Evolutionary conservation across 2,113 vertebrate genomes (phyloP).

Genomic region (Lethenteron camtschaticum): DNA sequence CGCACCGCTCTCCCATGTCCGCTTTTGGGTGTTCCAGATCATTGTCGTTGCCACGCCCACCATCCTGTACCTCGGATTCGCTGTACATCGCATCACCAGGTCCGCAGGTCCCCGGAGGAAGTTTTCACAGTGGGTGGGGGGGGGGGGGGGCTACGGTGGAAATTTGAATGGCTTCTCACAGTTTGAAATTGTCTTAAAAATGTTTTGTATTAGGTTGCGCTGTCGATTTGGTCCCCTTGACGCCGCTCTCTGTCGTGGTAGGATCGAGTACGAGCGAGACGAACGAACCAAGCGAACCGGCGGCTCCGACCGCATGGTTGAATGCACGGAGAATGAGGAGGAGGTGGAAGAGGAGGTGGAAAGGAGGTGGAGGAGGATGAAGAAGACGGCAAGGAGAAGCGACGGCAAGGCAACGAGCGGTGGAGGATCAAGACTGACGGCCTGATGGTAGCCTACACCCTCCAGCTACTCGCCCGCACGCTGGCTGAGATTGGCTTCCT

Average conservation of each 20-base stretch:
- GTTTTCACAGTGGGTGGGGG: too few species aligned
- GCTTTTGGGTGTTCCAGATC: too few species aligned
- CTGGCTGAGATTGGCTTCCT: constrained; percentile 68
- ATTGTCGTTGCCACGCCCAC: too few species aligned
- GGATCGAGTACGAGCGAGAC: constrained; percentile 22
- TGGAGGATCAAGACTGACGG: constrained; percentile 24
- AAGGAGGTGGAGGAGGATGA: too few species aligned
- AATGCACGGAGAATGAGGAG: constrained; percentile 35
- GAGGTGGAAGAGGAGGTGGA: constrained; percentile 15
- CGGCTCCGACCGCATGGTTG: constrained; percentile 58
- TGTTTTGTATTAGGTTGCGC: constrained; percentile 28
- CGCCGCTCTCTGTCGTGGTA: too few species aligned
- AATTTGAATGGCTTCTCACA: background rate
- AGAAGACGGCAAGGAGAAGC: background rate
- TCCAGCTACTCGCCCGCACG: constrained; percentile 39
- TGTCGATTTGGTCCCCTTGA: background rate
- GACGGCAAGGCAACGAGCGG: constrained; percentile 38
- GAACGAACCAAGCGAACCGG: constrained; percentile 46
- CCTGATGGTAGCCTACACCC: constrained; percentile 40
- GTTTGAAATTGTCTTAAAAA: constrained; percentile 12
- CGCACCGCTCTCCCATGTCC: too few species aligned
- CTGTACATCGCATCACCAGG: constrained; percentile 50
- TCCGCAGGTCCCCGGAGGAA: constrained; percentile 7
- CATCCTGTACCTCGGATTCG: constrained; percentile 39
- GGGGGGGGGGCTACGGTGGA: constrained; percentile 18